Base-by-base conservation (phyloP, 2,113 vertebrate species). In the Grus americana region DNA sequence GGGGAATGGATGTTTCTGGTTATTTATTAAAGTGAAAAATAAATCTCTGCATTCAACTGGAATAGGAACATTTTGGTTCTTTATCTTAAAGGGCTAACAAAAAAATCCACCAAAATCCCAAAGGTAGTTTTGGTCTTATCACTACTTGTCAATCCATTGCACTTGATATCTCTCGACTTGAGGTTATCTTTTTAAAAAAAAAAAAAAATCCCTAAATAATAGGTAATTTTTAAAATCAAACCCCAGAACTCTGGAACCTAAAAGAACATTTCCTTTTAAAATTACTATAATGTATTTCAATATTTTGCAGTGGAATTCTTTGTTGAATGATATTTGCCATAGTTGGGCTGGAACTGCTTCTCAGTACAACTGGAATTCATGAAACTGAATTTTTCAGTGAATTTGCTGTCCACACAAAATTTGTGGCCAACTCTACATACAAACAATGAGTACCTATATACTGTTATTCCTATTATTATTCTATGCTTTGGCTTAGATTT, bases 41-140 rank as follows among this genome's bases (percentile, higher is more conserved):
- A 79, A 68, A 72, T 4, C 16, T 18, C 9, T 18, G 6, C 5
- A 1, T 71, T 87, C 26, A 75, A 7, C 11, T 66, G 27, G 2
- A 63, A 65, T 40, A 63, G 15, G 29, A 80, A 30, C 12, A 79
- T 57, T 78, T 74, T 66, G 5, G 4, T 63, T 49, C 10, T 90
- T 63, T 10, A 27, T 75, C 12, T 72, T 63, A 42, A 80, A 18
- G 3, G 0, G 2, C 4, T 81, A 63, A 62, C 10, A 79, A 42
- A 17, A 72, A 21, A 15, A 1, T 0, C 21, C 6, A 13, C 5
- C 15, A 36, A 42, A 47, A 5, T 26, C 3, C 7, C 9, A 2
- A 22, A 29, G 11, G 34, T 26, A 57, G 18, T 80, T 89, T 73
- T 5, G 3, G 3, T 81, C 8, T 66, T 71, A 38, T 10, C 9